Conservation (phyloP, 2,113 vertebrate species). For the Dolichallabes microphthalmus region DNA sequence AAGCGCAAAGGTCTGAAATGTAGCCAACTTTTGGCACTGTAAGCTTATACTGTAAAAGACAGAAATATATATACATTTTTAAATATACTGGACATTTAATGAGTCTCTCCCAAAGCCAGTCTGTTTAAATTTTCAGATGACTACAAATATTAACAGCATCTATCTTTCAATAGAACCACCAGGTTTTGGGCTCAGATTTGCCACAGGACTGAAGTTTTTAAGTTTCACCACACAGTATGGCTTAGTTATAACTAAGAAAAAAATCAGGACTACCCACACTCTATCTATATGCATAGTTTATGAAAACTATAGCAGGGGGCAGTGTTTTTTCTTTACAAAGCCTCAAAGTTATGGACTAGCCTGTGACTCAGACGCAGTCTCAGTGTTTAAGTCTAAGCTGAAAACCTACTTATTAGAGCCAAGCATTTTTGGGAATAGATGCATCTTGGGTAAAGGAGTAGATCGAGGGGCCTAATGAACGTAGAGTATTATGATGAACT, state of each 20-base stretch:
- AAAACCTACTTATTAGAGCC: no score
- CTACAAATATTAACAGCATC: background rate
- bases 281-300: no score
- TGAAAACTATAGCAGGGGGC: no score
- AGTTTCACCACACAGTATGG: background rate
- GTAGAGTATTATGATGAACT: no score
- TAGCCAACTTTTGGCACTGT: constrained; percentile 97
- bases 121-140: background rate
- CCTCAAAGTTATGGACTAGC: no score
- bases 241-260: background rate
- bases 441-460: no score
- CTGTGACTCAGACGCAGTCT: no score
- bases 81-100: background rate
- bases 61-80: constrained; percentile 24
- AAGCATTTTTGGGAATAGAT: no score
- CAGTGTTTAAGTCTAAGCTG: no score
- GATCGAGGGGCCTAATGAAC: no score
- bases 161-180: background rate
- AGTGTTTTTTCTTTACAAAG: no score
- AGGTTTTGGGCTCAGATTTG: background rate
- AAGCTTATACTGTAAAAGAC: constrained; percentile 88
- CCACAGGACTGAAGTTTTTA: background rate
- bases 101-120: background rate
- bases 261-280: background rate
- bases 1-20: constrained; percentile 93